phyloP scores from a whole-genome alignment of 2,888 invertebrate genomes.

The Capitulum mitella region DNA sequence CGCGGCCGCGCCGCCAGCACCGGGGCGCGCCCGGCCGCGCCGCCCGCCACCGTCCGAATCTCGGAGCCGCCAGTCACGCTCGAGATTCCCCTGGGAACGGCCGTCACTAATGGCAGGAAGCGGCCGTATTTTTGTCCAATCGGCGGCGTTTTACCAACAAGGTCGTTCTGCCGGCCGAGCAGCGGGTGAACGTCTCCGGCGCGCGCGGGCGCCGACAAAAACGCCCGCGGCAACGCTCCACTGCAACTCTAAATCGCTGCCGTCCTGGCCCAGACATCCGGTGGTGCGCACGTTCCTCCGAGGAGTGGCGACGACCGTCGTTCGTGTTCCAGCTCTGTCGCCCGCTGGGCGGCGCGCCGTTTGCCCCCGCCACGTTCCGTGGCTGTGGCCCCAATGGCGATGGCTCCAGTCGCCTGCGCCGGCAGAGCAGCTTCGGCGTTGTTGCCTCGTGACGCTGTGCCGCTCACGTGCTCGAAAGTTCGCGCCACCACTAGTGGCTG shows the following conservation, averaged over 20 bases:
- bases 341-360: too few species aligned
- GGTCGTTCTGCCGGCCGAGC: background rate
- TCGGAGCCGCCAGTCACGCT: background rate
- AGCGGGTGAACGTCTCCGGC: background rate
- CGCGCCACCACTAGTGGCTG: background rate
- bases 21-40: background rate
- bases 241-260: background rate
- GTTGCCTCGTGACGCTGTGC: background rate
- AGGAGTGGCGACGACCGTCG: too few species aligned
- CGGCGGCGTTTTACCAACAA: background rate
- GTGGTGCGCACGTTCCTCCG: too few species aligned
- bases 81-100: slow-evolving; percentile 2
- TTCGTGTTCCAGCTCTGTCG: too few species aligned
- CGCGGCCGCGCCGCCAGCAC: background rate
- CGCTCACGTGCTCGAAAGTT: background rate
- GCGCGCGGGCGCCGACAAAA: background rate
- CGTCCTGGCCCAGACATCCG: background rate
- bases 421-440: too few species aligned
- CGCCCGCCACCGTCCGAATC: background rate
- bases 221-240: background rate
- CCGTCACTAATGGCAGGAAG: background rate
- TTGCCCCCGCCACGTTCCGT: too few species aligned
- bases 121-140: background rate
- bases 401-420: too few species aligned
- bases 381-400: too few species aligned